Conservation (phyloP, 2,888 invertebrate genomes). For the Griposia aprilina region DNA sequence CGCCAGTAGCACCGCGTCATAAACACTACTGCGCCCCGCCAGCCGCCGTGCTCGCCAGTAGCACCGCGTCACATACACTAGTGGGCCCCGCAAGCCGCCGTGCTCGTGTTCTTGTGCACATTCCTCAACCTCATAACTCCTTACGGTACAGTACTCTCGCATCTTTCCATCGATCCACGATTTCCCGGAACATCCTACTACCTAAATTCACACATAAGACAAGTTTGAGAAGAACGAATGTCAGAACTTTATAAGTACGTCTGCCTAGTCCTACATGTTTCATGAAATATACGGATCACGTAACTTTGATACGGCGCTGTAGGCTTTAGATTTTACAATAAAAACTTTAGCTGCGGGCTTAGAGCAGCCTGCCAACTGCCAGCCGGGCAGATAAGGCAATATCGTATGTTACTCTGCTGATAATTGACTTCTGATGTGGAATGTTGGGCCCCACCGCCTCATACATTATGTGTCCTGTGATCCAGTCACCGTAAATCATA, state of each 20-base stretch:
- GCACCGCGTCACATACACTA: neutral
- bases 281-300: slow-evolving; percentile 27
- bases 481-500: slow-evolving; percentile 4
- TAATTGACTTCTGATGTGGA: slow-evolving; percentile 1
- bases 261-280: neutral
- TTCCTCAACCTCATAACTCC: slow-evolving; percentile 5
- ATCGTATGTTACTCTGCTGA: neutral
- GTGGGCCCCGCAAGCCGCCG: neutral
- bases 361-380: slow-evolving; percentile 2
- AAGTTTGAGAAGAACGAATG: slow-evolving; percentile 12
- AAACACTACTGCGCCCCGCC: too few relatives aligned
- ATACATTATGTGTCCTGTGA: neutral
- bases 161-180: neutral
- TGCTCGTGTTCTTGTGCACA: slow-evolving; percentile 1
- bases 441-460: slow-evolving; percentile 3
- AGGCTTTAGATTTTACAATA: slow-evolving; percentile 32
- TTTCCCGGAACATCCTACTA: slow-evolving; percentile 4
- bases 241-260: slow-evolving; percentile 10
- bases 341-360: slow-evolving; percentile 17
- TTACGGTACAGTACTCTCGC: neutral
- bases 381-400: too few relatives aligned
- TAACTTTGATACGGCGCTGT: slow-evolving; percentile 16
- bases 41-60: too few relatives aligned
- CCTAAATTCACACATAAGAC: slow-evolving; percentile 14
- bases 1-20: too few relatives aligned